phyloP scores from a whole-genome alignment of 2,888 invertebrate genomes.

The Pinctada fucata region DNA sequence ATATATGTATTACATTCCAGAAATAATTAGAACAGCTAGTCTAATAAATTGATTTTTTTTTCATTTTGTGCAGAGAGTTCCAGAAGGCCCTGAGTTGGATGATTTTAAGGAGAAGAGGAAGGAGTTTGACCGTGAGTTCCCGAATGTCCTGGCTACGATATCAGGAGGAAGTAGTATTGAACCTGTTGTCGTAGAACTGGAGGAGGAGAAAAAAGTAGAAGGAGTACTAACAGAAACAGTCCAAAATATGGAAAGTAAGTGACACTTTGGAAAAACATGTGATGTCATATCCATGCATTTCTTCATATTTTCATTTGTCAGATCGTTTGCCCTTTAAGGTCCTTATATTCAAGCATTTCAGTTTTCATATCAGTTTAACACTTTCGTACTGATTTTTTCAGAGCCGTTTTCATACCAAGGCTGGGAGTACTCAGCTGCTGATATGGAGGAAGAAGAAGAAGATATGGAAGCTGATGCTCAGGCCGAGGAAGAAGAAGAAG shows the following conservation, averaged over 20 bases:
- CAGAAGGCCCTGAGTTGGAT: conserved; percentile 72
- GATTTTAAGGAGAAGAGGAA: conserved; percentile 65
- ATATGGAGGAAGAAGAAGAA: conserved; percentile 76
- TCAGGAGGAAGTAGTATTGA: conserved; percentile 69
- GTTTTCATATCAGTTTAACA: too few relatives aligned
- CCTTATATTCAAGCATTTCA: too few relatives aligned
- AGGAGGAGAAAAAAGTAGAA: conserved; percentile 58
- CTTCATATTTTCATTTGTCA: too few relatives aligned
- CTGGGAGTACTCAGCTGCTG: conserved; percentile 72
- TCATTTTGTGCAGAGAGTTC: conserved; percentile 50
- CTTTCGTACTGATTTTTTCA: conserved; percentile 37
- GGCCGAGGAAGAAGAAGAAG: conserved; percentile 73
- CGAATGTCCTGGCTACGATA: conserved; percentile 65
- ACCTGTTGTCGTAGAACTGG: conserved; percentile 66
- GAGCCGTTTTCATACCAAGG: conserved; percentile 65
- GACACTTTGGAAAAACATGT: not conserved
- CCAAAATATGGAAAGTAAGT: conserved; percentile 71
- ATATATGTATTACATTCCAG: too few relatives aligned
- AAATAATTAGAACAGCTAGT: too few relatives aligned
- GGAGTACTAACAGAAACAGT: conserved; percentile 63
- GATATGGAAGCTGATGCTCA: conserved; percentile 69
- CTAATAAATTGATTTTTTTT: too few relatives aligned
- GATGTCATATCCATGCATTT: not conserved
- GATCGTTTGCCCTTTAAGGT: too few relatives aligned
- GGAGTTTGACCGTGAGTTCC: conserved; percentile 69